Conservation (phyloP, 2,797 vertebrate species). For the Champsocephalus esox region DNA sequence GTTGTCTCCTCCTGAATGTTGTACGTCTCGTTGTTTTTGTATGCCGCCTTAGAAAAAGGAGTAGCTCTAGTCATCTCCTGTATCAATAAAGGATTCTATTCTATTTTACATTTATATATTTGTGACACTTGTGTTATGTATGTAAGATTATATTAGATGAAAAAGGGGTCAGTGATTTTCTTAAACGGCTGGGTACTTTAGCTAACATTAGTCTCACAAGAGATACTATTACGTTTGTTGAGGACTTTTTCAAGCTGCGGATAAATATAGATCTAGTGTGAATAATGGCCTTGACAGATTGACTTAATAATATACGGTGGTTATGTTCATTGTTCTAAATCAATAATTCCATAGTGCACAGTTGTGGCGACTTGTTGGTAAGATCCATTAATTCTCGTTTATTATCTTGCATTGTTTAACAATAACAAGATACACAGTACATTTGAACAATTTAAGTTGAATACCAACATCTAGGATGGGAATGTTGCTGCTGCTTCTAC, state of each 20-base stretch:
- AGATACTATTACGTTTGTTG: neutral
- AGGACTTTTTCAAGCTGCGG: neutral
- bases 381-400: neutral
- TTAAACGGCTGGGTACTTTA: neutral
- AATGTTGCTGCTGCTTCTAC: neutral
- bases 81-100: too few species aligned
- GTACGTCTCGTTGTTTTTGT: too few species aligned
- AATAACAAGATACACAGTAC: neutral
- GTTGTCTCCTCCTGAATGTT: too few species aligned
- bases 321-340: neutral
- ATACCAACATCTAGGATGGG: neutral
- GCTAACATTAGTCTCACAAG: neutral
- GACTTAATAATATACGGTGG: constrained; percentile 2
- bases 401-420: neutral
- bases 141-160: too few species aligned
- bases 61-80: too few species aligned
- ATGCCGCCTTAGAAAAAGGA: too few species aligned
- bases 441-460: neutral
- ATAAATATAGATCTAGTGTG: neutral
- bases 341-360: neutral
- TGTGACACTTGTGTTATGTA: too few species aligned
- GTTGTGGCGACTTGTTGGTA: neutral
- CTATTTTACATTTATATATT: too few species aligned
- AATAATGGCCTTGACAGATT: neutral
- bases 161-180: neutral